Evolutionary conservation across 2,888 invertebrate genomes (phyloP).

Genomic region (Petrolisthes manimaculis): DNA sequence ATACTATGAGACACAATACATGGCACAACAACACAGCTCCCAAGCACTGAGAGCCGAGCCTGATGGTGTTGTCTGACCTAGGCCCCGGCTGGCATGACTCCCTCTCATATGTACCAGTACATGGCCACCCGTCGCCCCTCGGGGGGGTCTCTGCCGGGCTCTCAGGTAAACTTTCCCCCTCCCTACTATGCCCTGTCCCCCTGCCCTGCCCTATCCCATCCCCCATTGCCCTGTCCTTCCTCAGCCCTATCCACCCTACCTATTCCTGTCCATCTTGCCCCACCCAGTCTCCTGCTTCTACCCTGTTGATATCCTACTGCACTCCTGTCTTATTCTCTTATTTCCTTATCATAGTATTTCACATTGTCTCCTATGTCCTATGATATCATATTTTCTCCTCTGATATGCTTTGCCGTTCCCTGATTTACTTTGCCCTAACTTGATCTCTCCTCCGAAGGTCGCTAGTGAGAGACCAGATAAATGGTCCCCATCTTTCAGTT

Average conservation of each 20-base stretch:
- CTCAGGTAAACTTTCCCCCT: constrained; percentile 58
- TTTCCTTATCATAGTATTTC: neutral
- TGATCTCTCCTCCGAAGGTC: too few species aligned
- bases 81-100: constrained; percentile 93
- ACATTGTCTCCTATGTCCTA: neutral
- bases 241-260: neutral
- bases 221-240: neutral
- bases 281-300: neutral
- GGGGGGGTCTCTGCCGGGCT: constrained; percentile 63
- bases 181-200: neutral
- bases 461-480: too few species aligned
- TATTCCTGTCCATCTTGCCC: neutral
- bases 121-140: constrained; percentile 53
- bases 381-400: too few species aligned
- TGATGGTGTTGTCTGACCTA: constrained; percentile 71
- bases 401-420: too few species aligned
- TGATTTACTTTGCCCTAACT: too few species aligned
- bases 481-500: too few species aligned
- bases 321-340: neutral
- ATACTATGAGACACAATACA: neutral
- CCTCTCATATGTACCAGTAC: constrained; percentile 85
- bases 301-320: neutral
- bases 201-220: neutral
- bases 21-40: neutral
- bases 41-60: constrained; percentile 26